phyloP scores from a whole-genome alignment of 2,113 vertebrate genomes.

The Datnioides undecimradiatus region DNA sequence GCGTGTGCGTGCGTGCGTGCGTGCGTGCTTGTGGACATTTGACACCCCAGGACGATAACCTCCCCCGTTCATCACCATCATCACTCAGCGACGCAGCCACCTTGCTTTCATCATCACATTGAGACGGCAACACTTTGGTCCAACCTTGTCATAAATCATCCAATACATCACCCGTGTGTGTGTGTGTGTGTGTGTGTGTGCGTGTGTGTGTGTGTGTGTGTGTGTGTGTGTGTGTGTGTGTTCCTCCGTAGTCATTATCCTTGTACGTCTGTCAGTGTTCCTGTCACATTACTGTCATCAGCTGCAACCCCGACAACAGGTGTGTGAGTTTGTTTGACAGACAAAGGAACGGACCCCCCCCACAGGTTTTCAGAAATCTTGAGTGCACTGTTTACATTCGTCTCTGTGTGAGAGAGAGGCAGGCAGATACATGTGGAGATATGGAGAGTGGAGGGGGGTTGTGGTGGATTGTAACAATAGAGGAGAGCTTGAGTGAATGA shows the following conservation, averaged over 20 bases:
- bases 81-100: constrained; percentile 49
- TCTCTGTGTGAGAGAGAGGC: constrained; percentile 32
- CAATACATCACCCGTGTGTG: constrained; percentile 28
- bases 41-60: constrained; percentile 52
- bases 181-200: constrained; percentile 9
- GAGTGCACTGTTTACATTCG: not conserved
- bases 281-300: constrained; percentile 65
- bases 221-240: constrained; percentile 14
- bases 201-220: constrained; percentile 15
- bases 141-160: constrained; percentile 59
- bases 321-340: constrained; percentile 41
- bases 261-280: constrained; percentile 53
- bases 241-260: constrained; percentile 56
- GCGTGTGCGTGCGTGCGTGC: not conserved
- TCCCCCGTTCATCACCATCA: constrained; percentile 69
- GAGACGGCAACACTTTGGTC: constrained; percentile 45
- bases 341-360: constrained; percentile 27
- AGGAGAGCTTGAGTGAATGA: constrained; percentile 13
- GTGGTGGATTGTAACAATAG: constrained; percentile 7
- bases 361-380: not conserved
- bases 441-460: not conserved
- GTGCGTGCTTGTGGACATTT: constrained; percentile 11
- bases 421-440: constrained; percentile 13
- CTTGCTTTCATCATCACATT: constrained; percentile 70
- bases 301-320: constrained; percentile 52